Base-by-base conservation (phyloP, 2,797 vertebrate genomes). In the Coilia nasus region DNA sequence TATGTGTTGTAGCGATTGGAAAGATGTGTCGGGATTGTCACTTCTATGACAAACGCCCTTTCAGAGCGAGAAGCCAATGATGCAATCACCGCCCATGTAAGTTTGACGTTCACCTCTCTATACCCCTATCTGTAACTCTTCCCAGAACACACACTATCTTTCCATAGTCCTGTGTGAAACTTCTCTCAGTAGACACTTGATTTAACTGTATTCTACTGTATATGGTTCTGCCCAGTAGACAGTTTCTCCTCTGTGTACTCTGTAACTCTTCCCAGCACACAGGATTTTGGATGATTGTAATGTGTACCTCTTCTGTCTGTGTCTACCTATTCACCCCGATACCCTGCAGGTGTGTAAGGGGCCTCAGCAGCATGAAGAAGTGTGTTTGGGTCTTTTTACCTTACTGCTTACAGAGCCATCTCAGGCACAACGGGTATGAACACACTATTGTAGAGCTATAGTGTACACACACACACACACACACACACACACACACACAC, bases 41-140 rank as follows among this genome's bases (percentile, higher is more conserved):
- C 97, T 0, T 94, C 96, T 0, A 92, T 99, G 88, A 97, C 95
- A 1, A 93, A 92, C 6, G 97, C 97, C 1, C 94, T 98, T 21
- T 99, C 98, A 0, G 98, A 99, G 91, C 92, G 98, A 25, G 97
- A 99, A 81, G 96, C 97, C 28, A 99, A 99, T 0, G 98, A 99
- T 0, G 96, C 97, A 17, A 95, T 99, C 71, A 99, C 97, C 0
- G 97, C 97, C 1, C 96, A 97, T 0, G 98, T 99, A 93, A 98
- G 97, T 94, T 54, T 50, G 17, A 4, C 57, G 21, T 21, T 59
- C 57, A 59, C 17, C n/a, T 54, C 9, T 14, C 75, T 11, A 25
- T 15, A 12, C 19, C 23, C 56, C 21, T 10, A 1, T 41, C 60
- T 15, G 6, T n/a, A 35, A 17, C 21, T 11, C 71, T 23, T 28